Base-by-base conservation (phyloP, 2,797 vertebrate genomes). In the Lepilemur ruficaudatus region DNA sequence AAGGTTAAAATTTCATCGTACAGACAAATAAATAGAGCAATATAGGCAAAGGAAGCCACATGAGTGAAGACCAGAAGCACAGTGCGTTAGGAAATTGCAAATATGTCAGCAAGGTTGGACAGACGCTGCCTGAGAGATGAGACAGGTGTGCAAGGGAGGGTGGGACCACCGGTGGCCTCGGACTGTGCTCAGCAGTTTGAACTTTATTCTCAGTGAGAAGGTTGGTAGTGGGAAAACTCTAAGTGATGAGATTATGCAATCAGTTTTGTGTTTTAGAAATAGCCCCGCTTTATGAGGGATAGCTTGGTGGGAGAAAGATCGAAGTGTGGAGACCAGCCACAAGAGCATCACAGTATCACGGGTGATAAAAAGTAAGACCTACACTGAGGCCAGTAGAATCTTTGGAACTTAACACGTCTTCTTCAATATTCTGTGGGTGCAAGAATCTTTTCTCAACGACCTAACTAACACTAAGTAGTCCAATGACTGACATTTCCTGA, bases 111-210 rank as follows among this genome's bases (percentile, higher is more conserved):
- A 18, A 17, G 13, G 23, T 15, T 4, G 20, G 35, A 15, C 50
- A 63, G 10, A 4, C 0, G 7, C 57, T 17, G 18, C 0, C 9
- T 38, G 38, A 32, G 14, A 3, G 41, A 35, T 18, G n/a, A 52
- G 30, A 11, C 55, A 30, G 48, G 25, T 13, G 14, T 9, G 13
- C 52, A 25, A 28, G 2, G 25, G 32, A 32, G 17, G 15, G 17
- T 46, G 69, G 65, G 17, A 46, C 12, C 38, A 8, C 46, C 0
- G 38, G 59, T 4, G 23, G 25, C 48, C 20, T 13, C 12, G 12
- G 13, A 10, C 48, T 25, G 6, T 48, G 59, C 6, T 9, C 15
- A 38, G 38, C 8, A 22, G 48, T 10, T 63, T 30, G 30, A 75
- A 75, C 46, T 38, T 38, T 11, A 65, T 63, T 35, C 38, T 48